Base-by-base conservation (phyloP, 2,797 vertebrate genomes). In the Ctenopoma kingsleyae region DNA sequence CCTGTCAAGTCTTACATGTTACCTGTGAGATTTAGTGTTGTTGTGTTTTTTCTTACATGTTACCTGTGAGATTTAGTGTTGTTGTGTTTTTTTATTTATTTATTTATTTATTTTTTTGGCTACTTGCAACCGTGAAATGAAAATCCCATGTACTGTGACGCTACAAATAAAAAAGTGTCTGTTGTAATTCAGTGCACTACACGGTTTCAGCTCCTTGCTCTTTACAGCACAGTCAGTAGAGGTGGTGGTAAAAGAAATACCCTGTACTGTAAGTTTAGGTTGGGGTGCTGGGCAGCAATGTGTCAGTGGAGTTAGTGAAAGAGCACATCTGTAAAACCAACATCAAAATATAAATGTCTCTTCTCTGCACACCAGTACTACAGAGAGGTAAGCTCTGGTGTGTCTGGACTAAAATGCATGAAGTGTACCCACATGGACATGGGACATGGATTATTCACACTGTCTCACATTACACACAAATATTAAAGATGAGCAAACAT, bases 401-500 rank as follows among this genome's bases (percentile, higher is more conserved):
- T n/a, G n/a, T n/a, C n/a, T n/a, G n/a, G n/a, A n/a, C n/a, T n/a
- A n/a, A n/a, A n/a, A n/a, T n/a, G n/a, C n/a, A n/a, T n/a, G n/a
- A n/a, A 32, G 38, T 25, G 46, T 19, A 38, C 12, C 53, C n/a
- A 8, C 11, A 12, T n/a, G 19, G 20, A 52, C 35, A 60, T 13
- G 3, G 5, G 5, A 40, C n/a, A n/a, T n/a, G n/a, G 35, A 60
- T 56, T 17, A 64, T 71, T 58, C n/a, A 43, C 10, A 49, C 68
- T 23, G 35, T 20, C 8, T 76, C 13, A 32, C 19, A 41, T 64
- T 61, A 66, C 46, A 59, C 59, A 54, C 56, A 63, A 15, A 46
- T 43, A 19, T 71, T 58, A 60, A 10, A 0, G 2, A 66, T 59
- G 41, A 43, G 50, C 49, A 56, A 51, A 65, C 41, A 52, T n/a